Conservation (phyloP, 2,888 invertebrate species). For the Ophioninae sp. region DNA sequence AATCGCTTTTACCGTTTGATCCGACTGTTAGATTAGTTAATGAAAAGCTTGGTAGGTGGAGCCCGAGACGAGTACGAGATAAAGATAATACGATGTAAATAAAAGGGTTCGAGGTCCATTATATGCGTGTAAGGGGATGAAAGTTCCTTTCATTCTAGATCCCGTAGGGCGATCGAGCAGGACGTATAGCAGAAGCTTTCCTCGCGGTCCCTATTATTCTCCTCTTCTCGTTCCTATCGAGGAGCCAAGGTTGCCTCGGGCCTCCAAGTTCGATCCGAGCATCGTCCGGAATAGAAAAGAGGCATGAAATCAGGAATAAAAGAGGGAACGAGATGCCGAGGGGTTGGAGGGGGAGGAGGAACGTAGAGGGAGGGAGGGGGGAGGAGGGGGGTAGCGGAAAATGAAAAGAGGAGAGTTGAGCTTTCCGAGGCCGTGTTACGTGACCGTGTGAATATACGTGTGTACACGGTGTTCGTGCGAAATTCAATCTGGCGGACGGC, state of each 20-base stretch:
- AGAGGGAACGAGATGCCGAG: too few species aligned
- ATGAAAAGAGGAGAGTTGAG: conserved; percentile 24
- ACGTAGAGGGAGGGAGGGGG: too few species aligned
- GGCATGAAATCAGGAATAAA: conserved; percentile 37
- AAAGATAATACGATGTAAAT: conserved; percentile 5
- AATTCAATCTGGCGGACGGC: conserved; percentile 74
- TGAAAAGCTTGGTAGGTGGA: conserved; percentile 27
- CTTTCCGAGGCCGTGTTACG: conserved; percentile 7
- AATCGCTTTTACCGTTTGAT: background rate
- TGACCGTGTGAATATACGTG: background rate
- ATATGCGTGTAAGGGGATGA: conserved; percentile 7
- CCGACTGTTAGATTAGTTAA: conserved; percentile 28
- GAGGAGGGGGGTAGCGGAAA: background rate
- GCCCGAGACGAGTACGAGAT: background rate
- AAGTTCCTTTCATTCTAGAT: background rate
- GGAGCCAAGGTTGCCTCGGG: conserved; percentile 15
- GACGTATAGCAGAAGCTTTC: conserved; percentile 27
- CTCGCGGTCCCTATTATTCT: background rate
- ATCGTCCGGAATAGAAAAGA: conserved; percentile 25
- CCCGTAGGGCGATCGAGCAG: background rate
- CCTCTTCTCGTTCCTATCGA: conserved; percentile 5
- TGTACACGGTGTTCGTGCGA: conserved; percentile 59
- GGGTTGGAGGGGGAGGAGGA: too few species aligned
- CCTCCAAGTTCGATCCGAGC: conserved; percentile 43
- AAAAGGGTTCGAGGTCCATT: background rate